Base-by-base conservation (phyloP, 1,140 invertebrate species). In the Dermatophagoides farinae region DNA sequence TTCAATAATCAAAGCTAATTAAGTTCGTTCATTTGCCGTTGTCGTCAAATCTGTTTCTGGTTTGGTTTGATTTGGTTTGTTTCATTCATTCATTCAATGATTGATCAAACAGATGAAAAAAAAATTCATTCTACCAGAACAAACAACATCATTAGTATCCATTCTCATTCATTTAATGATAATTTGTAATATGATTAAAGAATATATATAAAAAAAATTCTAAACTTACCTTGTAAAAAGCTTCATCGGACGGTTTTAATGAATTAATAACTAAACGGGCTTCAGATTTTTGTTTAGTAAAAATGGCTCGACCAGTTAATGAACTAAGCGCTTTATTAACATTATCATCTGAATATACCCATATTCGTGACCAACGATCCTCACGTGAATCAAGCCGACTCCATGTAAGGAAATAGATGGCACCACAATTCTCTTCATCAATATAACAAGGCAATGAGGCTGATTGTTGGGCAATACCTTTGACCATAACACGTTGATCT, bases 381-480 rank as follows among this genome's bases (percentile, higher is more conserved):
- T 60, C 62, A 12, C 60, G 58, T 31, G 31, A 4, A 1, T 65
- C 60, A 25, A 63, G 63, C 57, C 67, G 67, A 16, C 62, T 68
- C 67, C 67, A 68, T 31, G 67, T 68, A 38, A 68, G 65, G 62
- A 68, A 66, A 49, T 66, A 68, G 6, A 68, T 66, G 38, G 67
- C 67, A 22, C 67, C 67, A 47, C 67, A 68, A 6, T 61, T 61
- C 0, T 50, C 64, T n/a, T 59, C 60, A 41, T 68, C 67, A 11
- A 68, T 65, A 38, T 61, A 53, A 54, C 67, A 68, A 0, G 65
- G 66, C 9, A 68, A 50, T 8, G 62, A 61, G 0, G 61, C 64
- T 11, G 63, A 63, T 18, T 61, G 51, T 38, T 67, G 67, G 20
- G 63, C 65, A 1, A 65, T 43, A 18, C 67, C 67, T 38, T 63